Evolutionary conservation across 2,888 invertebrate genomes (phyloP).

Genomic region (Macaria liturata): DNA sequence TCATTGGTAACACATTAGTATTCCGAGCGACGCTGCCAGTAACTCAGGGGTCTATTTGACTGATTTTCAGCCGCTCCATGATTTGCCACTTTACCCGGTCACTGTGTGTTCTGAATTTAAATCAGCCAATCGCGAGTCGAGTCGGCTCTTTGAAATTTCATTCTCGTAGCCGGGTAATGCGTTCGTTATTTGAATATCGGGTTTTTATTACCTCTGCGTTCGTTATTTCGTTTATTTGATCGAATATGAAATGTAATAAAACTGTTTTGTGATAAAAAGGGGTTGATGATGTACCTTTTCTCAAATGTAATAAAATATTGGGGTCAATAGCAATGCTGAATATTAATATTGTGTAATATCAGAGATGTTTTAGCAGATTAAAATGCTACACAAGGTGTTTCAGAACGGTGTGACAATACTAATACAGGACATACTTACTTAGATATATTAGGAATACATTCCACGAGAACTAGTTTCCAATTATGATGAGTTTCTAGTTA

Average conservation of each 20-base stretch:
- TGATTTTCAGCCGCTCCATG: slow-evolving; percentile 82
- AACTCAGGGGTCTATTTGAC: slow-evolving; percentile 80
- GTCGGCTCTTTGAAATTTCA: slow-evolving; percentile 72
- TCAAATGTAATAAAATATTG: slow-evolving; percentile 13
- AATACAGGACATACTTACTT: too few relatives aligned
- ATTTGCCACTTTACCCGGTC: slow-evolving; percentile 83
- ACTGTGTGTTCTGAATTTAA: slow-evolving; percentile 69
- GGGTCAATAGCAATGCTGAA: slow-evolving; percentile 3
- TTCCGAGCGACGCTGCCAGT: slow-evolving; percentile 61
- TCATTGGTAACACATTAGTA: slow-evolving; percentile 53
- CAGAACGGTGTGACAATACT: too few relatives aligned
- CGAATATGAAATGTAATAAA: slow-evolving; percentile 31
- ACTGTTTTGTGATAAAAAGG: slow-evolving; percentile 19
- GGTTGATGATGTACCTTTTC: slow-evolving; percentile 14
- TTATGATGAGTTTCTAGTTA: too few relatives aligned
- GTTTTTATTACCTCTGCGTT: slow-evolving; percentile 52
- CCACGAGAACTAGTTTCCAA: too few relatives aligned
- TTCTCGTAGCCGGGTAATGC: slow-evolving; percentile 69
- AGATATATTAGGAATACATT: too few relatives aligned
- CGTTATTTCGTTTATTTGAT: slow-evolving; percentile 36
- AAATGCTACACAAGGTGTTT: too few relatives aligned
- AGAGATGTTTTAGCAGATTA: too few relatives aligned
- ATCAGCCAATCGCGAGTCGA: slow-evolving; percentile 59
- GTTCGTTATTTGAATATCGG: slow-evolving; percentile 70
- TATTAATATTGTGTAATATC: not conserved